Evolutionary conservation across 2,113 vertebrate species (phyloP).

Genomic region (Sapayoa aenigma): DNA sequence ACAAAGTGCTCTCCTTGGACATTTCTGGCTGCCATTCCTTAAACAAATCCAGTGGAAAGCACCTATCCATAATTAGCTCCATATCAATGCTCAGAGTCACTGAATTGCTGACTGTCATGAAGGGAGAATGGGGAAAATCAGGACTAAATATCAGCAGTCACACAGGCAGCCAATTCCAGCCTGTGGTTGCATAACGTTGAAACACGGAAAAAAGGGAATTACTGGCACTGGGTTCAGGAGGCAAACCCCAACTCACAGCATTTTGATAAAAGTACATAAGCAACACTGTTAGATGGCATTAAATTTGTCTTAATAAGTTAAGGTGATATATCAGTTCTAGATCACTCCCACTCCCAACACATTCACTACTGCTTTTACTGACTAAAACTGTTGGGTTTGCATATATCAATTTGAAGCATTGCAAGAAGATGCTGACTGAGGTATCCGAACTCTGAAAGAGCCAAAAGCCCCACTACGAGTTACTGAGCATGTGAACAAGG

Average conservation of each 20-base stretch:
- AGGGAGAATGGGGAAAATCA: background rate
- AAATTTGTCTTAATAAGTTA: background rate
- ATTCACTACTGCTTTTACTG: background rate
- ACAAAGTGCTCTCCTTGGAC: background rate
- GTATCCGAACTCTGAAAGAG: background rate
- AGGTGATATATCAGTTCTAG: background rate
- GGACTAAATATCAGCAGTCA: background rate
- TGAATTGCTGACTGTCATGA: background rate
- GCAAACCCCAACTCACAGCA: background rate
- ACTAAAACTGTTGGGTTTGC: background rate
- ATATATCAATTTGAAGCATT: background rate
- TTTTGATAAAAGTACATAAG: background rate
- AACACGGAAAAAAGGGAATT: background rate
- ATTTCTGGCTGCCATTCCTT: background rate
- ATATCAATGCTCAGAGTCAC: background rate
- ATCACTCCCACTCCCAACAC: background rate
- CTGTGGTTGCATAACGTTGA: accelerated
- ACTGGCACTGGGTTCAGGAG: accelerated
- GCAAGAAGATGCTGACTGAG: background rate
- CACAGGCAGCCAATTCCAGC: background rate
- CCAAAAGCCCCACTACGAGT: background rate
- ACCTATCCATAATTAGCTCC: background rate
- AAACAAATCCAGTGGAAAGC: background rate
- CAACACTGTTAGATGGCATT: background rate
- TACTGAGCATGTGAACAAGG: background rate